Conservation (phyloP, 2,113 vertebrate species). For the Vulpes lagopus region DNA sequence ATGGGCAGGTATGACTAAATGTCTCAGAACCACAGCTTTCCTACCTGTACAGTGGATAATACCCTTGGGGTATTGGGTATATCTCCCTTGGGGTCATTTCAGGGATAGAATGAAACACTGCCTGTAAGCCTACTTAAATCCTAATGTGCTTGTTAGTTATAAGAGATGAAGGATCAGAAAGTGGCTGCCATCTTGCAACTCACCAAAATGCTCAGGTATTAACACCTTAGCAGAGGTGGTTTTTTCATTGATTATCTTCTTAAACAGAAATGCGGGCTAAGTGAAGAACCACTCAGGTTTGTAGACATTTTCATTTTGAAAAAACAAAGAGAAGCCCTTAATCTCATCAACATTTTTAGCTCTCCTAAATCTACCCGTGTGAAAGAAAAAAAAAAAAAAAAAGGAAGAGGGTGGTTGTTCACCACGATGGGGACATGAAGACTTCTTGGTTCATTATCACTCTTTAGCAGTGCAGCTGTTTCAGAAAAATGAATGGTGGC, state of each 20-base stretch:
- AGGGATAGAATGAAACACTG: background rate
- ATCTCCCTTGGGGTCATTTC: background rate
- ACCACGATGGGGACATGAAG: background rate
- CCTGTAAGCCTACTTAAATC: background rate
- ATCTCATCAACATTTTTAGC: background rate
- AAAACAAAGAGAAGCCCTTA: background rate
- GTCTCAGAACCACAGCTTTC: background rate
- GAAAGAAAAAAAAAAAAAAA: accelerated
- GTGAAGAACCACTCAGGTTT: background rate
- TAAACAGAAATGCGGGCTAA: background rate
- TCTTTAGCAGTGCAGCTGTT: background rate
- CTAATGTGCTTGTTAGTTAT: background rate
- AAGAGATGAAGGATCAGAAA: background rate
- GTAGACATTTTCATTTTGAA: background rate
- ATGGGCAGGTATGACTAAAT: background rate
- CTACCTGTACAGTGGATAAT: background rate
- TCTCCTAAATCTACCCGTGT: background rate
- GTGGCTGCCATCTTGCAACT: background rate
- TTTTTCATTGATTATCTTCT: background rate
- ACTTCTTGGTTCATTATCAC: background rate
- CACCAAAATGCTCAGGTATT: background rate
- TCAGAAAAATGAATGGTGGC: conserved; percentile 42
- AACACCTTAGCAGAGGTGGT: background rate
- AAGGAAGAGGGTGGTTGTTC: background rate
- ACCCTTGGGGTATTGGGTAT: no score